These are phyloP conservation scores for Drosophila ogumai DNA, from an alignment of 1,140 invertebrate genomes.

Conservation along the genomic window DNA sequence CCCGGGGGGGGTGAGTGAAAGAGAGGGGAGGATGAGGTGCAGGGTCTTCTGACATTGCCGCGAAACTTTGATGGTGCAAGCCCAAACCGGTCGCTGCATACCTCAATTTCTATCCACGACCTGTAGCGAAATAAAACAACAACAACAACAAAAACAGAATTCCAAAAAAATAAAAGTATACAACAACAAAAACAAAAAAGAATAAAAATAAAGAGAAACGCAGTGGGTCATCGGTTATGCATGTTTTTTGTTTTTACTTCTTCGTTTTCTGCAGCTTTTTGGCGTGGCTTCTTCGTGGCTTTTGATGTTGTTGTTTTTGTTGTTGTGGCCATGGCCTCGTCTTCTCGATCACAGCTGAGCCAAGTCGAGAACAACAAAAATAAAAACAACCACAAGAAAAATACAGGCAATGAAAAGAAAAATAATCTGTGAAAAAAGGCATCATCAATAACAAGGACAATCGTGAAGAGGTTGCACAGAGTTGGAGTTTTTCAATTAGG, in stretches of 20 bases:
- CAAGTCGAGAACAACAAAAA: slow-evolving; percentile 1
- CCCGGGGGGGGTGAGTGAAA: slow-evolving; percentile 9
- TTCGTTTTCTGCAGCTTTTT: slow-evolving; percentile 24
- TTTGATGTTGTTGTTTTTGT: slow-evolving; percentile 20
- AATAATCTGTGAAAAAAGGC: slow-evolving; percentile 43
- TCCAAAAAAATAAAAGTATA: slow-evolving; percentile 31
- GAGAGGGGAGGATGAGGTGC: slow-evolving; percentile 21
- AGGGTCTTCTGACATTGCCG: slow-evolving; percentile 41
- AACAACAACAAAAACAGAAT: slow-evolving; percentile 32
- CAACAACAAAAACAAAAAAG: slow-evolving; percentile 46
- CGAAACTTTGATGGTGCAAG: slow-evolving; percentile 70
- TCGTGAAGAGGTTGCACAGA: slow-evolving; percentile 44
- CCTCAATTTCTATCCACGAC: slow-evolving; percentile 82
- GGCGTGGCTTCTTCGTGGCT: slow-evolving; percentile 35
- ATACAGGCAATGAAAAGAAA: slow-evolving; percentile 23
- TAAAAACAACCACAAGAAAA: slow-evolving; percentile 3
- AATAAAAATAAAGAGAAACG: slow-evolving; percentile 77
- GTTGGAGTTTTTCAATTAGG: slow-evolving; percentile 44
- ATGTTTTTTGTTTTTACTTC: slow-evolving; percentile 44
- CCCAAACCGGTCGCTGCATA: slow-evolving; percentile 79
- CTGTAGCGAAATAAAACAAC: slow-evolving; percentile 61
- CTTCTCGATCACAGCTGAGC: slow-evolving; percentile 55
- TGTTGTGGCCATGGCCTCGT: slow-evolving; percentile 57
- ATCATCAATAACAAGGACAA: slow-evolving; percentile 64
- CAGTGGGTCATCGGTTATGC: slow-evolving; percentile 81